These are phyloP conservation scores for Dryoscopus gambensis DNA, from an alignment of 2,113 vertebrate genomes.

Conservation along the genomic window DNA sequence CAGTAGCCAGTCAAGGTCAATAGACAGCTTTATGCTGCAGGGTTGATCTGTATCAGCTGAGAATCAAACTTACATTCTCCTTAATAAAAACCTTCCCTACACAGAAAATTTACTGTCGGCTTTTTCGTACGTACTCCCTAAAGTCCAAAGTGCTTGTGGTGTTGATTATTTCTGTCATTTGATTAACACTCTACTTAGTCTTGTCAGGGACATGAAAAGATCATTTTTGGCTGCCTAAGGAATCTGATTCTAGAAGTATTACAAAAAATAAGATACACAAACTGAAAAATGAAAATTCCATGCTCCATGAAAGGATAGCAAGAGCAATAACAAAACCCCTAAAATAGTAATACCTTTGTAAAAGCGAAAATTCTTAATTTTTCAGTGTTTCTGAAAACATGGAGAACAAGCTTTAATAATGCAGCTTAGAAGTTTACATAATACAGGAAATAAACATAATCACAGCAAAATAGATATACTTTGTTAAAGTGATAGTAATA, in stretches of 20 bases:
- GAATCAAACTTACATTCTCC: fast-evolving
- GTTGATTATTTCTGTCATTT: background rate
- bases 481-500: background rate
- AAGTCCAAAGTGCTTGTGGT: background rate
- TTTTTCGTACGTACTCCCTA: background rate
- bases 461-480: background rate
- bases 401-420: background rate
- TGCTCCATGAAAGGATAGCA: background rate
- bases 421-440: background rate
- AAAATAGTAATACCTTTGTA: background rate
- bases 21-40: background rate
- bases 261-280: background rate
- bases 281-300: background rate
- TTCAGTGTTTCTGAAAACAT: background rate
- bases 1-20: background rate
- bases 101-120: background rate
- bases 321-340: background rate
- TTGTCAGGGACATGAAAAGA: background rate
- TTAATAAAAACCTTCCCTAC: background rate
- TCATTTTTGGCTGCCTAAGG: background rate
- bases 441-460: background rate
- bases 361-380: background rate
- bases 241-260: background rate
- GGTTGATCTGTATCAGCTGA: background rate
- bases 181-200: background rate